Conservation (phyloP, 2,797 vertebrate genomes). For the Microtus obscurus region DNA sequence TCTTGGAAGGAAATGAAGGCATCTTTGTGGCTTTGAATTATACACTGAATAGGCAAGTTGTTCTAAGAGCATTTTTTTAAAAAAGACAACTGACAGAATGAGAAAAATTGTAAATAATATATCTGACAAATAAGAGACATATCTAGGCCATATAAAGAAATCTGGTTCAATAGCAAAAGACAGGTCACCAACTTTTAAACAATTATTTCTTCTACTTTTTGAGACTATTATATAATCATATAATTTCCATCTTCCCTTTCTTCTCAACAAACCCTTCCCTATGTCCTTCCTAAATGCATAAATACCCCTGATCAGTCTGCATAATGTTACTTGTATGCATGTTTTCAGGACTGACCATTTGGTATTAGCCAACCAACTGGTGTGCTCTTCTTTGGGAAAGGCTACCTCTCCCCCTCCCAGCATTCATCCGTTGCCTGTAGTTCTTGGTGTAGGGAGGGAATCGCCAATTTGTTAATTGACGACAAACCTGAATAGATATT, state of each 20-base stretch:
- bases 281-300: not conserved
- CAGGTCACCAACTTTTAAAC: not conserved
- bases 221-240: not conserved
- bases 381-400: not conserved
- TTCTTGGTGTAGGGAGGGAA: not conserved
- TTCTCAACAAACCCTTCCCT: not conserved
- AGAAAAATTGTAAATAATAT: not conserved
- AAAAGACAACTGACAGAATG: not conserved
- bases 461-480: not conserved
- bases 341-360: not conserved
- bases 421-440: not conserved
- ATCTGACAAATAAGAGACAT: not conserved
- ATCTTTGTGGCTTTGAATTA: not conserved
- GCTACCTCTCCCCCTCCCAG: not conserved
- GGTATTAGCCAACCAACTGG: not conserved
- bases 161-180: not conserved
- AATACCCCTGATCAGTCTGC: not conserved
- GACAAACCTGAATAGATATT: not conserved
- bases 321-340: too few species aligned
- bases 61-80: not conserved
- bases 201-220: not conserved
- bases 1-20: constrained; percentile 7
- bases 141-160: not conserved
- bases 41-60: not conserved
- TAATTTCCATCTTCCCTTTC: not conserved